A percentile compares a stretch with the other conserved stretches of the same genome.
Evolutionary conservation across 2,797 vertebrate species (phyloP).

Genomic region (Helicolenus hilgendorfi): DNA sequence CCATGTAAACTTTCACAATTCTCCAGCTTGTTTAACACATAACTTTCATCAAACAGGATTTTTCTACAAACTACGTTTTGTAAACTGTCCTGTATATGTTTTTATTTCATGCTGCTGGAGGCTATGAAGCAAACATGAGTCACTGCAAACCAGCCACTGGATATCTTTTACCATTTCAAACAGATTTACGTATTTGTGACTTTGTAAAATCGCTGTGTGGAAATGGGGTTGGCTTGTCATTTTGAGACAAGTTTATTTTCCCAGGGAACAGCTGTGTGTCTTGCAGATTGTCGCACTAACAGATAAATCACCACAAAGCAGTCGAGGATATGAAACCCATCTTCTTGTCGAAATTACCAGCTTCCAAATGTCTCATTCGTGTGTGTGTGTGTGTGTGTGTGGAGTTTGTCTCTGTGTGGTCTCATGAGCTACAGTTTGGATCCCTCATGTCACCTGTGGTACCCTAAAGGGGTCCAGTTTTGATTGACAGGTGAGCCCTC

Average conservation of each 20-base stretch:
- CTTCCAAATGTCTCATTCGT: conserved; percentile 23
- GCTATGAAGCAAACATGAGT: conserved; percentile 52
- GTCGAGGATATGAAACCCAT: conserved; percentile 48
- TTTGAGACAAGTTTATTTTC: conserved; percentile 58
- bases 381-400: neutral
- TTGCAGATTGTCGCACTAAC: conserved; percentile 47
- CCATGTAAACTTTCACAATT: conserved; percentile 1
- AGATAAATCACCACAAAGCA: conserved; percentile 66
- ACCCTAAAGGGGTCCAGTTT: neutral
- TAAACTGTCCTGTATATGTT: neutral
- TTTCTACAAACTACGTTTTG: neutral
- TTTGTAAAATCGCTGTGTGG: conserved; percentile 19
- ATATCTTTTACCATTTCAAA: conserved; percentile 50
- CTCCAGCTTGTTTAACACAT: neutral
- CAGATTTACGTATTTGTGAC: conserved; percentile 44
- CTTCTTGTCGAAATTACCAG: conserved; percentile 38
- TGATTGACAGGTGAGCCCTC: conserved; percentile 30
- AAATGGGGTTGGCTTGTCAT: conserved; percentile 52
- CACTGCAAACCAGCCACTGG: conserved; percentile 28
- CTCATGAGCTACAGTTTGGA: neutral
- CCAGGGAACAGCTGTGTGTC: conserved; percentile 67
- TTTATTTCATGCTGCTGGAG: conserved; percentile 13
- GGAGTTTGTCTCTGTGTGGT: neutral
- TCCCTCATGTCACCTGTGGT: neutral
- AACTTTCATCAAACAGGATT: conserved; percentile 47